These are phyloP conservation scores for Trichechus manatus DNA, from an alignment of 2,113 vertebrate species.

Conservation along the genomic window DNA sequence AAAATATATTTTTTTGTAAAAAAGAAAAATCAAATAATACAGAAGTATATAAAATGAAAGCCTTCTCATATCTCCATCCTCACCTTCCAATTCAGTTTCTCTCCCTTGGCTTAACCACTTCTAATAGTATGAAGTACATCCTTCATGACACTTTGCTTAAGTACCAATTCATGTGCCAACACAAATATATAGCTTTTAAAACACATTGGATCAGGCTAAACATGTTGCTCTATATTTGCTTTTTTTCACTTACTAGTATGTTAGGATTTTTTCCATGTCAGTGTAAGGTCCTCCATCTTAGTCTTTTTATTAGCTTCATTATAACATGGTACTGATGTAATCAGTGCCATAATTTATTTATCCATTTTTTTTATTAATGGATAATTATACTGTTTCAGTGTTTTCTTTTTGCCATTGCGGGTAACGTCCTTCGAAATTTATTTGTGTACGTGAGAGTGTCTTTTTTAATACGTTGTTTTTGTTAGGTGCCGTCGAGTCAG, in stretches of 20 bases:
- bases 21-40: not conserved
- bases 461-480: not conserved
- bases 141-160: not conserved
- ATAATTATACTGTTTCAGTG: not conserved
- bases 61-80: not conserved
- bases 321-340: not conserved
- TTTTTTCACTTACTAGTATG: not conserved
- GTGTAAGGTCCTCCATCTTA: not conserved
- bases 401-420: not conserved
- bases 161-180: not conserved
- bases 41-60: not conserved
- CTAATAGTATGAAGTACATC: not conserved
- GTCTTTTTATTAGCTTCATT: not conserved
- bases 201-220: not conserved
- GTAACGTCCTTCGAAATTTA: not conserved
- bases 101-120: not conserved
- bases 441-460: not conserved
- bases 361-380: not conserved
- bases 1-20: not conserved
- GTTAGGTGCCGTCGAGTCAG: not conserved
- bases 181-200: not conserved
- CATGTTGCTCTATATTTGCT: not conserved
- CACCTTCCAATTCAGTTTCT: not conserved
- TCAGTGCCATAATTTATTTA: not conserved
- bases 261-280: not conserved